Evolutionary conservation across 2,888 invertebrate genomes (phyloP).

Genomic region (Pegoplata infirma): DNA sequence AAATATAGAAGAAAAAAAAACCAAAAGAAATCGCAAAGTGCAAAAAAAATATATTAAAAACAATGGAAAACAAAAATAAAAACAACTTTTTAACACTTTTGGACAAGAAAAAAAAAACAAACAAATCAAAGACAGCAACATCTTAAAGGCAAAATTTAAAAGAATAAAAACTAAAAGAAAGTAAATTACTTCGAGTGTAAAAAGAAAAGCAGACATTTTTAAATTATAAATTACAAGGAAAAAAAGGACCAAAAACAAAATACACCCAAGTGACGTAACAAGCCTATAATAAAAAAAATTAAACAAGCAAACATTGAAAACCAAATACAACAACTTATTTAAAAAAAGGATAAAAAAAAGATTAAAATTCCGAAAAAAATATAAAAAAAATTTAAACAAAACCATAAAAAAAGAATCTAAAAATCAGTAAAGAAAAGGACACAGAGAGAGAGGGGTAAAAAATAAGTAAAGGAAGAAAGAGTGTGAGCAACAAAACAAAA

Average conservation of each 20-base stretch:
- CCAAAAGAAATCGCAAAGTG: neutral
- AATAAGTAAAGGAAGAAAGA: neutral
- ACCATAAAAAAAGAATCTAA: too few relatives aligned
- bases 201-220: conserved; percentile 6
- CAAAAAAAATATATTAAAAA: neutral
- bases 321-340: too few relatives aligned
- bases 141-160: conserved; percentile 8
- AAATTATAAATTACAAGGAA: conserved; percentile 17
- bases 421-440: too few relatives aligned
- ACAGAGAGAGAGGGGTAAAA: neutral
- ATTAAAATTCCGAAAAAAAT: too few relatives aligned
- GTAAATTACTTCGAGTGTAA: conserved; percentile 1
- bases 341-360: neutral
- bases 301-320: too few relatives aligned
- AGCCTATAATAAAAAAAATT: too few relatives aligned
- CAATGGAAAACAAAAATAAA: neutral
- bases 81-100: conserved; percentile 3
- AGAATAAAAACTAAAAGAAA: neutral
- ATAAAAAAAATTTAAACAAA: too few relatives aligned
- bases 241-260: neutral
- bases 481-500: neutral
- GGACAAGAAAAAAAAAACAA: neutral
- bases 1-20: neutral
- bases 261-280: conserved; percentile 64
- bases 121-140: conserved; percentile 6